Evolutionary conservation across 2,113 vertebrate genomes (phyloP).

Genomic region (Bothrops jararaca): DNA sequence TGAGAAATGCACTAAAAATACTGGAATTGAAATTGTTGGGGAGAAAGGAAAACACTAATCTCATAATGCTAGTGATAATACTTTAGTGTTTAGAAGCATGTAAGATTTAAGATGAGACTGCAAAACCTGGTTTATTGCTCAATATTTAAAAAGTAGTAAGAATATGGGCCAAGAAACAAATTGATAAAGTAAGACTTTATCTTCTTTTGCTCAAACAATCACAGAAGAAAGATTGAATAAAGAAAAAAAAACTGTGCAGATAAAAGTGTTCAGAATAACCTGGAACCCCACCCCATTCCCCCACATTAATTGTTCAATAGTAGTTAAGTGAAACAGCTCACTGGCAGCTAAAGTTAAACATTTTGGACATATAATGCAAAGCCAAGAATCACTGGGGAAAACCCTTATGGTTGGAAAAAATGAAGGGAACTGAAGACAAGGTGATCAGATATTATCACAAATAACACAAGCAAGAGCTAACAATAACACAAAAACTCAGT

Average conservation of each 20-base stretch:
- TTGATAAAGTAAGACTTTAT: background rate
- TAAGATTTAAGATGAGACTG: background rate
- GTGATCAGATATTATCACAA: background rate
- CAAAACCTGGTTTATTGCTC: background rate
- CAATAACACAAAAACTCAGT: background rate
- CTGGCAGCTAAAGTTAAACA: background rate
- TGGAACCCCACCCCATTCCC: background rate
- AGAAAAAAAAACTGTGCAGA: background rate
- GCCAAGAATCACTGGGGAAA: background rate
- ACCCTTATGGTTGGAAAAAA: background rate
- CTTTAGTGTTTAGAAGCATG: background rate
- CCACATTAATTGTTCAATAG: background rate
- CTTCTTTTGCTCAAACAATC: background rate
- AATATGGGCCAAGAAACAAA: background rate
- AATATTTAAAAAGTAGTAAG: background rate
- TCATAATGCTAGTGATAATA: background rate
- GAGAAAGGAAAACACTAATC: background rate
- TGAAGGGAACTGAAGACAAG: background rate
- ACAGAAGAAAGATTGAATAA: background rate
- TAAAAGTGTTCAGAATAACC: background rate
- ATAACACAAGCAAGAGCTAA: background rate
- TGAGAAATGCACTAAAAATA: background rate
- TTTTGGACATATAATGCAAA: background rate
- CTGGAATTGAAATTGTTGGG: background rate
- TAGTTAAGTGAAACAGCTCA: background rate